Evolutionary conservation across 1,140 invertebrate species (phyloP).

Genomic region (Lamellibrachia luymesi): DNA sequence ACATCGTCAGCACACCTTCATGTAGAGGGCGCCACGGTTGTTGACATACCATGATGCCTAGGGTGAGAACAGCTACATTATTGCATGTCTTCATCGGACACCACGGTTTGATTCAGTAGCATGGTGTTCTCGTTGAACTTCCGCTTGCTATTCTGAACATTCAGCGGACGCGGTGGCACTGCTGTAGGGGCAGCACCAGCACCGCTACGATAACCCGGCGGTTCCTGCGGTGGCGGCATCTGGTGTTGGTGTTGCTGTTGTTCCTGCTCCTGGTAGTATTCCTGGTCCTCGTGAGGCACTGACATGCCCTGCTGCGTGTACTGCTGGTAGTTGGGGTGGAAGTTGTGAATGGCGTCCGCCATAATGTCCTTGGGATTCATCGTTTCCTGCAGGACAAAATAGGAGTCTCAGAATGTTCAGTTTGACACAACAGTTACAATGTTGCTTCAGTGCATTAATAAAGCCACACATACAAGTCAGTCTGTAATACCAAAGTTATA

Average conservation of each 20-base stretch:
- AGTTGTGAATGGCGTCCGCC: slow-evolving; percentile 99
- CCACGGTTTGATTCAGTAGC: neutral
- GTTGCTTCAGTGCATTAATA: too few species aligned
- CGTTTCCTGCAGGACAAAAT: slow-evolving; percentile 68
- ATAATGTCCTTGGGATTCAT: slow-evolving; percentile 99
- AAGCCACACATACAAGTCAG: too few species aligned
- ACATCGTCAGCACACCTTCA: neutral
- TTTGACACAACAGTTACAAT: neutral
- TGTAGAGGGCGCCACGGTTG: neutral
- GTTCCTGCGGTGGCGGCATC: neutral
- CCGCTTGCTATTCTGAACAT: neutral
- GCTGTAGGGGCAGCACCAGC: neutral
- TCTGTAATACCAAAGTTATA: too few species aligned
- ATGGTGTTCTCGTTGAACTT: neutral
- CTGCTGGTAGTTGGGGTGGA: slow-evolving; percentile 99
- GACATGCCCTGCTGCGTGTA: slow-evolving; percentile 84
- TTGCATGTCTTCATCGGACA: neutral
- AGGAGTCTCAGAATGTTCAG: neutral
- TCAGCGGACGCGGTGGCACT: neutral
- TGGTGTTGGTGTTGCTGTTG: neutral
- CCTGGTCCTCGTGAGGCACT: slow-evolving; percentile 28
- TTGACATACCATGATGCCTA: neutral
- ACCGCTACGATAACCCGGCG: neutral
- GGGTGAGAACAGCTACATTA: neutral
- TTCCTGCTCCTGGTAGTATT: slow-evolving; percentile 15